Evolutionary conservation across 2,888 invertebrate genomes (phyloP).

Genomic region (Blera fallax): DNA sequence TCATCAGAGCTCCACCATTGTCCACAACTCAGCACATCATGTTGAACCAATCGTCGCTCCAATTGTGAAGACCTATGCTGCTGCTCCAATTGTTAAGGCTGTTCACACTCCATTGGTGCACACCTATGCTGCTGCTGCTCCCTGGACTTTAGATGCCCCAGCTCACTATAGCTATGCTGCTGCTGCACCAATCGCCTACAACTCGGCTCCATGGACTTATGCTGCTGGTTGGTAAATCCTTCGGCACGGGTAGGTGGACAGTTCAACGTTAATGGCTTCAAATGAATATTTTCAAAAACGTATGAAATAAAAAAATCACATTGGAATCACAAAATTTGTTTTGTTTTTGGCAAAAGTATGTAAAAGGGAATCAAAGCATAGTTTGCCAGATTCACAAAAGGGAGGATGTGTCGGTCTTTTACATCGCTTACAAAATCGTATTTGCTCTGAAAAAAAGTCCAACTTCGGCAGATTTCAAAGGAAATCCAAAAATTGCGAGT

Average conservation of each 20-base stretch:
- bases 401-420: too few species aligned
- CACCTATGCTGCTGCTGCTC: background rate
- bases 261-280: constrained; percentile 28
- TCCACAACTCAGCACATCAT: constrained; percentile 80
- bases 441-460: too few species aligned
- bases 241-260: background rate
- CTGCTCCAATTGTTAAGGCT: constrained; percentile 24
- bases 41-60: constrained; percentile 78
- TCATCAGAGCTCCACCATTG: constrained; percentile 83
- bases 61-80: constrained; percentile 75
- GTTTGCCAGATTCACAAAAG: too few species aligned
- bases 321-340: too few species aligned
- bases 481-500: too few species aligned
- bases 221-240: constrained; percentile 56
- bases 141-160: background rate
- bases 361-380: too few species aligned
- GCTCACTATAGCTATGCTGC: constrained; percentile 62
- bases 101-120: constrained; percentile 3
- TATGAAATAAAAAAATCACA: background rate
- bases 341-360: too few species aligned
- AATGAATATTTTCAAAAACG: background rate
- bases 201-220: constrained; percentile 26
- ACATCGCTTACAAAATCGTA: too few species aligned
- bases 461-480: too few species aligned
- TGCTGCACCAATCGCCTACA: constrained; percentile 28